phyloP scores from a whole-genome alignment of 2,888 invertebrate species.

The Archaeoteleia sp. region DNA sequence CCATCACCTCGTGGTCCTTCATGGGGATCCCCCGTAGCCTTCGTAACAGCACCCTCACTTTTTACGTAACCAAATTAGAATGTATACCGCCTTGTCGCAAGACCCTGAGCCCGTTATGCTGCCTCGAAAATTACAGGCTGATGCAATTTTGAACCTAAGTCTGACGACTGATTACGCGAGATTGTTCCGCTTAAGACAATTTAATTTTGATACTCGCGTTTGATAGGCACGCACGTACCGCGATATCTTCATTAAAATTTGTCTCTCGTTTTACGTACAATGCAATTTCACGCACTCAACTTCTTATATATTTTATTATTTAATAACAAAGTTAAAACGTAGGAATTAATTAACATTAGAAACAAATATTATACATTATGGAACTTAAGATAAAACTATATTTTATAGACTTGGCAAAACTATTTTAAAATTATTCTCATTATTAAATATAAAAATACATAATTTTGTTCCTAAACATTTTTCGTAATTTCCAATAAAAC shows the following conservation, averaged over 20 bases:
- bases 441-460: too few species aligned
- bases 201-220: constrained; percentile 60
- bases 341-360: too few species aligned
- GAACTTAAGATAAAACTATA: too few species aligned
- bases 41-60: constrained; percentile 63
- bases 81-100: constrained; percentile 58
- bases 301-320: too few species aligned
- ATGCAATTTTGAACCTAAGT: constrained; percentile 65
- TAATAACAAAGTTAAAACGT: too few species aligned
- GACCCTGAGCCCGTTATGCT: constrained; percentile 56
- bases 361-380: too few species aligned
- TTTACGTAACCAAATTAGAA: constrained; percentile 67
- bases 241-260: constrained; percentile 38
- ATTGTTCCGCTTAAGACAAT: constrained; percentile 67
- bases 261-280: constrained; percentile 23
- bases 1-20: constrained; percentile 54
- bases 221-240: constrained; percentile 44
- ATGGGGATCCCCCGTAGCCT: constrained; percentile 54
- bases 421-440: too few species aligned
- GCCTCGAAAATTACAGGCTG: constrained; percentile 67
- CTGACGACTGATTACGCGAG: constrained; percentile 65
- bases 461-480: too few species aligned
- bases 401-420: too few species aligned
- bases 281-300: constrained; percentile 21
- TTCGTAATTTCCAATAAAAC: too few species aligned